Evolutionary conservation across 2,888 invertebrate genomes (phyloP).

Genomic region (Acrocyrtus sp.): DNA sequence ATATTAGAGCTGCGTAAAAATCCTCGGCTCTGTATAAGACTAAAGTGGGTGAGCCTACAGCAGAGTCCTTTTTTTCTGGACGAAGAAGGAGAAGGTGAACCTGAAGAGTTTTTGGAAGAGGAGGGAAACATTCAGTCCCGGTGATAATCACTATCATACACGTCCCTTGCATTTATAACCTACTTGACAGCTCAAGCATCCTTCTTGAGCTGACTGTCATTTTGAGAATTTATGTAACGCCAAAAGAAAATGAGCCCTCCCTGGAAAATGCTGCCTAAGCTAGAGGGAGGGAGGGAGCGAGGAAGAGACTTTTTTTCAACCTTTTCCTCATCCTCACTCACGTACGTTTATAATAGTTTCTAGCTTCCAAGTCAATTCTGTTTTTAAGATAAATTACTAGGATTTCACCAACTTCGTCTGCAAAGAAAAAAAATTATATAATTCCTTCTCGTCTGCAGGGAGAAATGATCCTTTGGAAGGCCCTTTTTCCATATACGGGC

Average conservation of each 20-base stretch:
- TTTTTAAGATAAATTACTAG: conserved; percentile 40
- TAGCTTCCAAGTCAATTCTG: conserved; percentile 26
- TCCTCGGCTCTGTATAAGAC: too few species aligned
- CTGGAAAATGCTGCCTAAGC: too few species aligned
- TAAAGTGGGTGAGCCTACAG: too few species aligned
- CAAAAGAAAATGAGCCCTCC: too few species aligned
- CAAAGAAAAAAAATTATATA: not conserved
- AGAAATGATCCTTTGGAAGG: not conserved
- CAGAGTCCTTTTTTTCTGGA: too few species aligned
- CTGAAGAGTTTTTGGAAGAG: too few species aligned
- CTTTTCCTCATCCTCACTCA: not conserved
- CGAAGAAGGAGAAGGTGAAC: too few species aligned
- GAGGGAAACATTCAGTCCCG: not conserved
- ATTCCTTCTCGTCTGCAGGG: not conserved
- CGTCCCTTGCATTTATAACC: conserved; percentile 46
- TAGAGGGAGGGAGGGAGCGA: too few species aligned
- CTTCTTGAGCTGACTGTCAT: conserved; percentile 43
- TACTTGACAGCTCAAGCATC: conserved; percentile 59
- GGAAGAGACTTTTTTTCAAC: not conserved
- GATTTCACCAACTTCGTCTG: conserved; percentile 27
- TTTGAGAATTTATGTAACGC: conserved; percentile 33
- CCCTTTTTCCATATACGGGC: conserved; percentile 1
- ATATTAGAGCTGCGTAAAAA: too few species aligned
- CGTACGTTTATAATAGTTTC: conserved; percentile 24
- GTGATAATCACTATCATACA: conserved; percentile 36